Conservation (phyloP, 2,113 vertebrate genomes). For the Sakesphorus luctuosus region DNA sequence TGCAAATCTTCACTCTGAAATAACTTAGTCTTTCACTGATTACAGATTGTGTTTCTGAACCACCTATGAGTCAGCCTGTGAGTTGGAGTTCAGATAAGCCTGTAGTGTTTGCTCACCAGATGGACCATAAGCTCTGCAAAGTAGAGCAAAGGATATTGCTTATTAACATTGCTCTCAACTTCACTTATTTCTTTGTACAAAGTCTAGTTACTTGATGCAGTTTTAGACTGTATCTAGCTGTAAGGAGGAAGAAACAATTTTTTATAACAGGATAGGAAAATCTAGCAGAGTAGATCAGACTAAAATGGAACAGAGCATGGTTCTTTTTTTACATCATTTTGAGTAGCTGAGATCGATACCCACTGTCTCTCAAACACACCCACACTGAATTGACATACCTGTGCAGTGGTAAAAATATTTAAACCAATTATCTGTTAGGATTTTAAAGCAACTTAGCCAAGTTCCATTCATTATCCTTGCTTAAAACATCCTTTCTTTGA, state of each 20-base stretch:
- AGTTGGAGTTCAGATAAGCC: slow-evolving; percentile 67
- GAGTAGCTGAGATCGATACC: neutral
- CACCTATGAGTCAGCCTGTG: slow-evolving; percentile 33
- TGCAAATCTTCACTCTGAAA: slow-evolving; percentile 69
- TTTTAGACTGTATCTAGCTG: neutral
- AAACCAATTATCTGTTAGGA: neutral
- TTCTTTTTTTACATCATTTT: neutral
- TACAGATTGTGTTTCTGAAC: slow-evolving; percentile 62
- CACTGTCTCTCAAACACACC: neutral
- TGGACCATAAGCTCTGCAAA: slow-evolving; percentile 49
- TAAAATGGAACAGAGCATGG: neutral
- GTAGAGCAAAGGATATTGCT: slow-evolving; percentile 29
- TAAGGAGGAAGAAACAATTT: neutral
- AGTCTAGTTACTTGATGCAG: neutral
- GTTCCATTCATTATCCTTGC: neutral
- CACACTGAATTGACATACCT: neutral
- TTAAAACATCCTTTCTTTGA: neutral
- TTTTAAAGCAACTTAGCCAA: neutral
- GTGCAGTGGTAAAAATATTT: neutral
- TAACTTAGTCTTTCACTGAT: slow-evolving; percentile 64
- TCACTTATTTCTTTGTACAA: neutral
- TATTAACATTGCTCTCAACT: slow-evolving; percentile 37
- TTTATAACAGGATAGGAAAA: neutral
- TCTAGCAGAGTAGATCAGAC: neutral
- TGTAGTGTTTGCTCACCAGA: slow-evolving; percentile 57